Evolutionary conservation across 2,113 vertebrate genomes (phyloP).

Genomic region (Phocoena sinus): DNA sequence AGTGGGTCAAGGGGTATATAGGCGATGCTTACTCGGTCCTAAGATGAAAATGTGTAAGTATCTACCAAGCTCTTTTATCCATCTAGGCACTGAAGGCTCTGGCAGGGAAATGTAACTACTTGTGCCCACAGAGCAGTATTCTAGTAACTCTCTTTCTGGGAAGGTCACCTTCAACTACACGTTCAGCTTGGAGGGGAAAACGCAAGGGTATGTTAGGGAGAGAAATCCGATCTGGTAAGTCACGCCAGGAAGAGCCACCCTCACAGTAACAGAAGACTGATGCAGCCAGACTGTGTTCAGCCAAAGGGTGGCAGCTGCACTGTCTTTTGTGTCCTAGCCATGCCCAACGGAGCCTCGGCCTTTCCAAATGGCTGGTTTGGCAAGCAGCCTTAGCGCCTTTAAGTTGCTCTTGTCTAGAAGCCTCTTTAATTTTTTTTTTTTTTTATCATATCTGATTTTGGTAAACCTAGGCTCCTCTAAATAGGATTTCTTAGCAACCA

Average conservation of each 20-base stretch:
- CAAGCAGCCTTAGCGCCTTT: not conserved
- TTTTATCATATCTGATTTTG: no score
- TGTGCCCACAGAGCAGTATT: accelerated
- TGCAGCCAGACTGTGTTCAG: accelerated
- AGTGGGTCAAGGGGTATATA: not conserved
- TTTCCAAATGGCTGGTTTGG: not conserved
- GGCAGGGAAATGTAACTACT: not conserved
- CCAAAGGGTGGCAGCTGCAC: accelerated
- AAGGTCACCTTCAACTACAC: not conserved
- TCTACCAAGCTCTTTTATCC: no score
- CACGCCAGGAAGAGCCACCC: not conserved
- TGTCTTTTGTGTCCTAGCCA: no score
- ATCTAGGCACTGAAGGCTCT: not conserved
- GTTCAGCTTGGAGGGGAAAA: not conserved
- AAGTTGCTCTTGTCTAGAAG: not conserved
- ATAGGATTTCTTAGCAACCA: not conserved
- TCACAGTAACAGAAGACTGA: accelerated
- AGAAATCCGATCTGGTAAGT: not conserved
- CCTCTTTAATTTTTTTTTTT: not conserved
- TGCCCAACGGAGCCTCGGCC: not conserved
- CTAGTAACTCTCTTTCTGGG: no score
- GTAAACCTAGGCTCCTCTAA: not conserved
- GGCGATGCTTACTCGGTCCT: not conserved
- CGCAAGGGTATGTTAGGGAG: accelerated
- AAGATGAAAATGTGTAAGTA: not conserved